Base-by-base conservation (phyloP, 1,140 invertebrate genomes). In the Euwallacea fornicatus region DNA sequence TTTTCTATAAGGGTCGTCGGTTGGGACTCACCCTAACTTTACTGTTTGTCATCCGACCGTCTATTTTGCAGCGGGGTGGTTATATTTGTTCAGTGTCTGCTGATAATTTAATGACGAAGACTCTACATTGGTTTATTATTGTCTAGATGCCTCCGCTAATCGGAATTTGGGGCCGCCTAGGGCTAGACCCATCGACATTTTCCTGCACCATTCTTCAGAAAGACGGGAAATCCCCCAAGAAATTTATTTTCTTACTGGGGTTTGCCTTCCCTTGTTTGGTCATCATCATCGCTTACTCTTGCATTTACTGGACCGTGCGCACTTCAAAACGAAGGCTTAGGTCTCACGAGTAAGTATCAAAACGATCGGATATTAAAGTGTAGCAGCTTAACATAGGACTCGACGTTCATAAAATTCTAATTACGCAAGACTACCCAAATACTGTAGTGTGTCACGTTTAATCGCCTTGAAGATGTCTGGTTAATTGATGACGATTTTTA, bases 121-220 rank as follows among this genome's bases (percentile, higher is more conserved):
- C 21, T 33, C 4, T 33, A 33, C 21, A 4, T 33, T 50, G 47
- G 47, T 8, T 15, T 41, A n/a, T 15, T 41, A n/a, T 33, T 0
- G 82, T 90, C 61, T 78, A 95, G 85, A 79, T 93, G 2, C 92
- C 92, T 16, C 91, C 93, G 0, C 81, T 94, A 42, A 76, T 93
- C 2, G 92, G 88, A n/a, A 81, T 92, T 3, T 95, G 93, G 93
- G 93, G 93, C 4, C 86, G 86, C 66, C 83, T 95, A 71, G 93
- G 93, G 0, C 82, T 94, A 7, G 89, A 95, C 72, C 81, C 85
- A 7, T 83, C 85, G 2, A 93, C 91, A 1, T 95, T 94, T 79
- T 94, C 92, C 0, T 95, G 93, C 81, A 95, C 93, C 0, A 94
- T 95, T 64, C 83, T 95, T 6, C 86, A 88, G 72, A 91, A 92